These are phyloP conservation scores for Hippocampus barbouri DNA, from an alignment of 2,113 vertebrate genomes.

Conservation along the genomic window DNA sequence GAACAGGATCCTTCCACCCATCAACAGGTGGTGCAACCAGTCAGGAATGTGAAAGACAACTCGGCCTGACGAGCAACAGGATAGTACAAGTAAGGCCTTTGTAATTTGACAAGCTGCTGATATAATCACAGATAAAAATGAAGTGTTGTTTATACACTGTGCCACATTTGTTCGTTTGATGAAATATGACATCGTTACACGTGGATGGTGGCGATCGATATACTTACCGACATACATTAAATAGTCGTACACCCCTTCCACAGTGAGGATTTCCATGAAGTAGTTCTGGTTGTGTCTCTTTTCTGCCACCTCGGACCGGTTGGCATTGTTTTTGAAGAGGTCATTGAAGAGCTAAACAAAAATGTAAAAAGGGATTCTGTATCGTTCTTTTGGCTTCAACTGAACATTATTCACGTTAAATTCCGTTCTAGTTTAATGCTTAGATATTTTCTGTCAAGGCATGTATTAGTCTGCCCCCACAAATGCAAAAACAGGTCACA, in stretches of 20 bases:
- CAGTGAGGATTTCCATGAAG: slow-evolving; percentile 90
- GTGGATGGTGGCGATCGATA: neutral
- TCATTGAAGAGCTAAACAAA: slow-evolving; percentile 88
- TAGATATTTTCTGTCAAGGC: too few relatives aligned
- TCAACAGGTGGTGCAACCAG: slow-evolving; percentile 94
- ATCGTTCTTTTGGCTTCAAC: neutral
- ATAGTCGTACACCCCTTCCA: slow-evolving; percentile 95
- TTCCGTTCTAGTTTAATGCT: too few relatives aligned
- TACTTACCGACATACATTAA: slow-evolving; percentile 91
- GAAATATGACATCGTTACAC: neutral
- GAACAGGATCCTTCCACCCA: slow-evolving; percentile 89
- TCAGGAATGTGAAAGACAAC: slow-evolving; percentile 80
- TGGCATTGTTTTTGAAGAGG: slow-evolving; percentile 93
- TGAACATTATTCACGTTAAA: neutral
- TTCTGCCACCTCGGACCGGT: slow-evolving; percentile 85
- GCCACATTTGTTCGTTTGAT: neutral
- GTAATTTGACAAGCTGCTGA: neutral
- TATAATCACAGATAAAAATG: neutral
- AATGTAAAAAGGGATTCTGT: too few relatives aligned
- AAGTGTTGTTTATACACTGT: neutral
- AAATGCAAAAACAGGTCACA: too few relatives aligned
- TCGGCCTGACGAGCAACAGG: slow-evolving; percentile 70
- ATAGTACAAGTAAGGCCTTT: neutral
- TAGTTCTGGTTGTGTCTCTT: slow-evolving; percentile 93
- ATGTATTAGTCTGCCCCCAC: too few relatives aligned